Evolutionary conservation across 2,797 vertebrate genomes (phyloP), one percentile per base, ranked within the genome.

Genomic region (Pempheris klunzingeri): DNA sequence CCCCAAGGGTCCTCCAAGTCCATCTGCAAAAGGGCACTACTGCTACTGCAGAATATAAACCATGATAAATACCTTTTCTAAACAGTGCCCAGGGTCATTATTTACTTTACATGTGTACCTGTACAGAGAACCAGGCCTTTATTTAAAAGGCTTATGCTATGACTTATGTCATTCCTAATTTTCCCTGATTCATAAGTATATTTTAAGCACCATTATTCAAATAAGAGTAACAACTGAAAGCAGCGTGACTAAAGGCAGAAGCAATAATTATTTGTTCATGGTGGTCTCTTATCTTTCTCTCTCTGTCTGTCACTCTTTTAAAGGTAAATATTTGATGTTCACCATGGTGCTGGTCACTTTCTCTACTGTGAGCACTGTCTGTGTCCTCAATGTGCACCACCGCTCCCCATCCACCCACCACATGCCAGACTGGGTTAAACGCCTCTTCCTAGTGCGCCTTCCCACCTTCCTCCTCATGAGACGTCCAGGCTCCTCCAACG

Each of bases 291-390:
- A 4, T 41, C 36, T 28, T 36, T 46, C 2, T 66, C 46, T 64
- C 4, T 84, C 6, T 18, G 0, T 52, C 3, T 69, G 3, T 73
- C 14, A 12, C 6, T 66, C n/a, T 78, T 49, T 79, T 18, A 3
- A 60, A 94, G 94, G 95, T 71, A 96, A 96, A 90, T 96, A 96
- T 90, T 83, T 96, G 84, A 96, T 96, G 95, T 96, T 96, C 82
- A 95, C 95, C 69, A 96, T 96, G 95, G 94, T 96, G 26, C 81
- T 96, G 77, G 95, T 96, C 62, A 96, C 95, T 11, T 95, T 96
- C 82, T 95, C 94, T 41, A 96, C 84, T 2, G 95, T 96, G 59
- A 92, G 91, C 66, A 93, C 90, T 0, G 95, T 95, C 77, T 96
- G 95, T 1, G 94, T 95, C 57, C 94, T 96, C 53, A 96, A 96